A percentile compares a stretch with the other conserved stretches of the same genome.
Evolutionary conservation across 2,113 vertebrate species (phyloP).

Genomic region (Laticauda laticaudata): DNA sequence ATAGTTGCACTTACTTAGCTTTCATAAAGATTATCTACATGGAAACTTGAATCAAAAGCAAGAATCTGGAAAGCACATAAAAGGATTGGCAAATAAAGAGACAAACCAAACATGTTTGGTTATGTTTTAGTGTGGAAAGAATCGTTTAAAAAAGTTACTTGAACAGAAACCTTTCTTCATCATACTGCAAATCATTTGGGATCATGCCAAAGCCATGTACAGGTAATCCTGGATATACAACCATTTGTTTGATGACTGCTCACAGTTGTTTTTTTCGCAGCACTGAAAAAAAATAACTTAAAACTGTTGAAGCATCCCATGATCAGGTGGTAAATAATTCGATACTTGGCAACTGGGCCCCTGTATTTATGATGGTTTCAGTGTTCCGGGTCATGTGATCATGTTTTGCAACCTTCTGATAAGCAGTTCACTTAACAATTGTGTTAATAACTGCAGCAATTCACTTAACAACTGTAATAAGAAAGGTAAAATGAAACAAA

Average conservation of each 20-base stretch:
- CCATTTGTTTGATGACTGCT: neutral
- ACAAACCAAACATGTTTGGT: neutral
- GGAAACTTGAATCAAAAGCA: neutral
- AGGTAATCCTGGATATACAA: neutral
- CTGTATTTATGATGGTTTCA: neutral
- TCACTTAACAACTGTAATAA: neutral
- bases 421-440: neutral
- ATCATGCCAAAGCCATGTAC: neutral
- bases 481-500: neutral
- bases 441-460: neutral
- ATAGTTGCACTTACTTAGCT: neutral
- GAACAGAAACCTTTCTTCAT: neutral
- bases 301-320: neutral
- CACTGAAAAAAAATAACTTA: neutral
- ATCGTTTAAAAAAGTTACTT: neutral
- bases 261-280: neutral
- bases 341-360: neutral
- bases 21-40: neutral
- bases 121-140: neutral
- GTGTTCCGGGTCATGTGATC: neutral
- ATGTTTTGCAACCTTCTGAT: neutral
- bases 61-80: neutral
- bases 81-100: neutral
- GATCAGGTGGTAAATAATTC: neutral
- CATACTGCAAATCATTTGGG: neutral